Conservation (phyloP, 1,140 invertebrate genomes). For the Lepidostoma basale region DNA sequence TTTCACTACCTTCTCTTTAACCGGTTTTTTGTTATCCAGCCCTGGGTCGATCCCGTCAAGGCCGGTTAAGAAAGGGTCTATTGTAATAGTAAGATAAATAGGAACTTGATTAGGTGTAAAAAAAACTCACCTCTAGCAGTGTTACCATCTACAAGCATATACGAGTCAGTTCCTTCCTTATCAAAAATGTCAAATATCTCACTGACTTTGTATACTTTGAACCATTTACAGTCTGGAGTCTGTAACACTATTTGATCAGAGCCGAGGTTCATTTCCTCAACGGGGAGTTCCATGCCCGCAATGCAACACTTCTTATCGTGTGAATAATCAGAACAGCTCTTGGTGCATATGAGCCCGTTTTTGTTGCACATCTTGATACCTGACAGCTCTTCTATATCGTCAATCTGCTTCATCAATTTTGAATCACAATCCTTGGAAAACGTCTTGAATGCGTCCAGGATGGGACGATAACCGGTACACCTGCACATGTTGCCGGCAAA, state of each 20-base stretch:
- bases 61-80: too few relatives aligned
- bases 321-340: constrained; percentile 29
- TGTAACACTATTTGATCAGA: constrained; percentile 31
- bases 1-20: too few relatives aligned
- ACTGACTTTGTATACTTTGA: too few relatives aligned
- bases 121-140: constrained; percentile 78
- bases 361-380: constrained; percentile 34
- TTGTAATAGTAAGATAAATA: too few relatives aligned
- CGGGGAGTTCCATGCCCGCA: constrained; percentile 15
- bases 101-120: too few relatives aligned
- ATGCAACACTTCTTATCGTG: constrained; percentile 10
- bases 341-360: constrained; percentile 17
- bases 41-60: too few relatives aligned
- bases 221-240: constrained; percentile 60
- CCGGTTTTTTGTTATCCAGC: too few relatives aligned
- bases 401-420: constrained; percentile 56
- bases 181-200: too few relatives aligned
- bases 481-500: constrained; percentile 85
- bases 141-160: constrained; percentile 70
- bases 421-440: constrained; percentile 67
- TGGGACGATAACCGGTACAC: constrained; percentile 87
- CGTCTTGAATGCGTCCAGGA: constrained; percentile 82
- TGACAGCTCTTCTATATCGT: constrained; percentile 66
- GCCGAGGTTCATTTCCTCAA: neutral
- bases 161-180: constrained; percentile 56